These are phyloP conservation scores for Telmatochromis sp. DNA, from an alignment of 2,113 vertebrate species.

Conservation along the genomic window DNA sequence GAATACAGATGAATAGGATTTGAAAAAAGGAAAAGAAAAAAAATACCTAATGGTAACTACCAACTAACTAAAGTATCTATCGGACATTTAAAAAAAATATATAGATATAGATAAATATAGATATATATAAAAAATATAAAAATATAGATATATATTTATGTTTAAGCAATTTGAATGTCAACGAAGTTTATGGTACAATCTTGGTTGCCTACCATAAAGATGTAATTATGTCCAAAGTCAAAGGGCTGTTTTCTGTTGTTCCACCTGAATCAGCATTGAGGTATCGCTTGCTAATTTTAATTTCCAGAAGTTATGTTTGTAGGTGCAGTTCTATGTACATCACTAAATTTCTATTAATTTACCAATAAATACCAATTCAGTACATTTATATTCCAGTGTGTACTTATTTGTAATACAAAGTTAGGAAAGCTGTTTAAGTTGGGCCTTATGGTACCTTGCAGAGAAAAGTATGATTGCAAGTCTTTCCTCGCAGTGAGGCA, in stretches of 20 bases:
- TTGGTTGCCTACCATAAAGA: not conserved
- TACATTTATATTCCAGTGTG: not conserved
- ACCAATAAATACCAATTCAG: not conserved
- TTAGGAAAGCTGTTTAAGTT: not conserved
- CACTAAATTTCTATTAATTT: not conserved
- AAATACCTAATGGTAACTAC: not conserved
- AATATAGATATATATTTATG: not conserved
- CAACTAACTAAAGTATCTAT: not conserved
- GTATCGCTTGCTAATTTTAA: not conserved
- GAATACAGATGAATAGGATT: not conserved
- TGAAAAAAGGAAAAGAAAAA: not conserved
- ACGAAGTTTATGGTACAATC: fast-evolving
- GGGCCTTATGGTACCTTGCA: not conserved
- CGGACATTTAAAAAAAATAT: fast-evolving
- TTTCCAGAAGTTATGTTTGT: fast-evolving
- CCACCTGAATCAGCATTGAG: not conserved
- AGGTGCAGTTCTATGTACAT: not conserved
- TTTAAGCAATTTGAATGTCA: not conserved
- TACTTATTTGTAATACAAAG: not conserved
- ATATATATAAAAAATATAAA: fast-evolving
- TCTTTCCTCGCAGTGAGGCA: not conserved
- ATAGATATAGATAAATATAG: not conserved
- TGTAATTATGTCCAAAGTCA: not conserved
- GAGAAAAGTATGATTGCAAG: not conserved
- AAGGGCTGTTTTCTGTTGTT: not conserved